phyloP scores from a whole-genome alignment of 2,113 vertebrate genomes.

The Myiozetetes cayanensis region DNA sequence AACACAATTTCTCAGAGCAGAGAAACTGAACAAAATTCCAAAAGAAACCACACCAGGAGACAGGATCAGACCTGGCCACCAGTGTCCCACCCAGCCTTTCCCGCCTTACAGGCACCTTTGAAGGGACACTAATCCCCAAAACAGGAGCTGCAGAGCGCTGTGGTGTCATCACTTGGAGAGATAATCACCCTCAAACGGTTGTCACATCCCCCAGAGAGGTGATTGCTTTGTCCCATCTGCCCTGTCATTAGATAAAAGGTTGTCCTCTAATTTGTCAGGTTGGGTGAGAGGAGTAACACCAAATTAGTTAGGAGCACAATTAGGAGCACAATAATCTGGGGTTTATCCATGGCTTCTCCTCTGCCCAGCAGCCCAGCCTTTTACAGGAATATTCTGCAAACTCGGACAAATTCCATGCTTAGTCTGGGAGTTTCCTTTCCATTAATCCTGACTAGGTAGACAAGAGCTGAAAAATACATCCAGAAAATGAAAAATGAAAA shows the following conservation, averaged over 20 bases:
- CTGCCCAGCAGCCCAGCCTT: not conserved
- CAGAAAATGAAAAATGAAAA: not conserved
- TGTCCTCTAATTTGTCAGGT: not conserved
- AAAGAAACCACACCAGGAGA: not conserved
- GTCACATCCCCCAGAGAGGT: not conserved
- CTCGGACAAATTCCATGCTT: not conserved
- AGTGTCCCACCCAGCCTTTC: not conserved
- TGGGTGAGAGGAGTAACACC: not conserved
- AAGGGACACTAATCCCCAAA: not conserved
- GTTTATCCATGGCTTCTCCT: not conserved
- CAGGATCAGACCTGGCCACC: rapidly evolving
- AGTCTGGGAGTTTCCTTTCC: not conserved
- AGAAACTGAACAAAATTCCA: not conserved
- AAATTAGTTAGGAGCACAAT: not conserved
- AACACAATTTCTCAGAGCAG: not conserved
- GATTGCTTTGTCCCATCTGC: not conserved
- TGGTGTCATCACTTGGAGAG: not conserved
- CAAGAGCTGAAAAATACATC: not conserved
- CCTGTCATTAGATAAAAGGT: not conserved
- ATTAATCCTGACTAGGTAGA: not conserved
- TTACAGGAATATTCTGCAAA: not conserved
- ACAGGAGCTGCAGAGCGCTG: rapidly evolving
- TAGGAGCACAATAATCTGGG: not conserved
- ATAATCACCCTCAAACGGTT: not conserved
- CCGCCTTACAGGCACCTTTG: not conserved